Percentiles rank a stretch among this genome's conserved stretches.
Evolutionary conservation across 2,888 invertebrate genomes (phyloP).

Genomic region (Netelia melanura): DNA sequence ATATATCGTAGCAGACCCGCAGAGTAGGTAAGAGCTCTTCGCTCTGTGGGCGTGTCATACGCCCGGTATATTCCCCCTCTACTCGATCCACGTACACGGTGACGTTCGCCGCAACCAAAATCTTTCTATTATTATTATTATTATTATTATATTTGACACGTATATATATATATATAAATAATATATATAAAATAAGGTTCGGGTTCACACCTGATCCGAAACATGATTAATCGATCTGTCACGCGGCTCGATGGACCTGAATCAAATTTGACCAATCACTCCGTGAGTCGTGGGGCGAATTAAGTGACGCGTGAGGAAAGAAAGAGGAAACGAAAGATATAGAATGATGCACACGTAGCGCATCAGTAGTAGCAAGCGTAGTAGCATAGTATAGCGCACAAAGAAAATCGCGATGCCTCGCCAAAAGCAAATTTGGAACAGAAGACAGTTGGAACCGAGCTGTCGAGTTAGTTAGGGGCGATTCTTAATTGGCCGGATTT

Average conservation of each 20-base stretch:
- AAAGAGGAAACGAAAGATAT: constrained; percentile 1
- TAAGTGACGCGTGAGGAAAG: constrained; percentile 57
- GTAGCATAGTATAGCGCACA: constrained; percentile 67
- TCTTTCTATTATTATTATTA: no score
- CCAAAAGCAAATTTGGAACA: constrained; percentile 75
- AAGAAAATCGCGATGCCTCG: constrained; percentile 68
- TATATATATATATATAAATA: background rate
- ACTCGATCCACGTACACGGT: no score
- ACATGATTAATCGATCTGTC: constrained; percentile 28
- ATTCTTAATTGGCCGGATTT: constrained; percentile 69
- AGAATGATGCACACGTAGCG: background rate
- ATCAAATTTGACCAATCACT: constrained; percentile 61
- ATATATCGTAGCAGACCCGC: no score
- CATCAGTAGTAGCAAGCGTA: constrained; percentile 35
- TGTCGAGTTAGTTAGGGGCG: constrained; percentile 71
- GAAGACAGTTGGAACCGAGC: constrained; percentile 69
- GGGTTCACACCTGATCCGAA: background rate
- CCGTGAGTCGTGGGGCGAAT: constrained; percentile 37
- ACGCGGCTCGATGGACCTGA: constrained; percentile 33
- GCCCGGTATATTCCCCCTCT: no score
- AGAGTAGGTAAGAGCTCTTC: no score
- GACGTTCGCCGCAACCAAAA: no score
- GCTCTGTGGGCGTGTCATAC: no score
- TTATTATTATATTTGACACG: background rate
- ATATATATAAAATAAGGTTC: background rate